These are phyloP conservation scores for Dendropsophus ebraccatus DNA, from an alignment of 2,113 vertebrate species.

Conservation along the genomic window DNA sequence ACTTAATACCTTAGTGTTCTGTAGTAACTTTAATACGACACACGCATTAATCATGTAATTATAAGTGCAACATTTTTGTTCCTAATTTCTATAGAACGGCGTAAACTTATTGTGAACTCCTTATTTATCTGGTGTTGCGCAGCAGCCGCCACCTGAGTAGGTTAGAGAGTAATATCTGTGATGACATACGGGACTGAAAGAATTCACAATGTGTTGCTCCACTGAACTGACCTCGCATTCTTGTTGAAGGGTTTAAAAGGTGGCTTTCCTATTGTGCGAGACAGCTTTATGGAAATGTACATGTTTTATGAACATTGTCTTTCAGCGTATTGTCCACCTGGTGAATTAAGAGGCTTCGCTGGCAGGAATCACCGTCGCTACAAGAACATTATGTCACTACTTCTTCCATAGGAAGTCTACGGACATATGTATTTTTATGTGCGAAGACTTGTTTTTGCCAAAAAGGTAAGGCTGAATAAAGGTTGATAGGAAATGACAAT, in stretches of 20 bases:
- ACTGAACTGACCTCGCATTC: constrained; percentile 32
- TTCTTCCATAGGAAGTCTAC: constrained; percentile 37
- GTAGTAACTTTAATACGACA: neutral
- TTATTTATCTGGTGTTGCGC: neutral
- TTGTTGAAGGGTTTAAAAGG: constrained; percentile 43
- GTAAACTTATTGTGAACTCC: neutral
- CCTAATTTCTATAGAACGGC: neutral
- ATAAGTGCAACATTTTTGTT: neutral
- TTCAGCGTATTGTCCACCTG: constrained; percentile 46
- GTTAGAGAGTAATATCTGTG: constrained; percentile 35
- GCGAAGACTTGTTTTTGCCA: constrained; percentile 33
- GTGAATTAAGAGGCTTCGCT: neutral
- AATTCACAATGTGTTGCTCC: constrained; percentile 41
- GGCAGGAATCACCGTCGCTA: neutral
- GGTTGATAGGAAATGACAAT: neutral
- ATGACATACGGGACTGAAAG: constrained; percentile 30
- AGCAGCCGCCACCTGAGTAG: constrained; percentile 21
- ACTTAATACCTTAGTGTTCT: neutral
- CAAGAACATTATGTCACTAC: constrained; percentile 10
- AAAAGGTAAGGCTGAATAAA: constrained; percentile 21
- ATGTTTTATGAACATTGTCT: constrained; percentile 39
- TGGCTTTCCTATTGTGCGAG: constrained; percentile 27
- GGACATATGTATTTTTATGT: constrained; percentile 22
- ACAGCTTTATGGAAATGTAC: constrained; percentile 42
- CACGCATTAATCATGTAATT: neutral